Base-by-base conservation (phyloP, 2,888 invertebrate species). In the Cerceris rybyensis region DNA sequence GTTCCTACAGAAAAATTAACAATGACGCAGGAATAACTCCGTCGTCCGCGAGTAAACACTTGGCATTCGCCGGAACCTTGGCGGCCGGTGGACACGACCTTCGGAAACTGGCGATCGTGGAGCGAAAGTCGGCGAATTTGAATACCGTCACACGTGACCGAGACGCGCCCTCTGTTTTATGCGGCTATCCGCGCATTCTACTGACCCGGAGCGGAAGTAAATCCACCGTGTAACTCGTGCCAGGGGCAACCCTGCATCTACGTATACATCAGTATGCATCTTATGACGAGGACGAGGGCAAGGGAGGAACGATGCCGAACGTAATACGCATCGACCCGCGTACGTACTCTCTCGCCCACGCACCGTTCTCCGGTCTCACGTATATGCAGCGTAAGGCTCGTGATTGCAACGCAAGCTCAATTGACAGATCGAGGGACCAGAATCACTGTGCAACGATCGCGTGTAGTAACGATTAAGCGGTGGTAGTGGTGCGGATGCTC, bases 161-260 rank as follows among this genome's bases (percentile, higher is more conserved):
- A n/a, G 17, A 7, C 13, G 13, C 28, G 6, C 2, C 7, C 9
- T 9, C 17, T 17, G 50, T 39, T 61, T 63, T 61, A 57, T n/a
- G 46, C 1, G 17, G 39, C 9, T 9, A 41, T 16, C 14, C 41
- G 0, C 17, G 9, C 7, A 17, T 58, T 54, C 65, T 39, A 69
- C 77, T 71, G 82, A 78, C 0, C 50, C 6, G 28, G 28, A 28
- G 28, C 28, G 28, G 28, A 2, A 28, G 28, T 28, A 28, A 28
- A 28, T 28, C 28, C 28, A 28, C 28, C 28, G 28, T 28, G 28
- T 28, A 28, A 28, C 28, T 28, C 7, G 16, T n/a, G 28, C 55
- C 55, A 41, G 39, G 59, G 68, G 14, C 78, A 71, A 71, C 78
- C 72, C 78, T 13, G 55, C 41, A 57, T 70, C 42, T 7, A 28